Evolutionary conservation across 2,113 vertebrate species (phyloP), one percentile per base, ranked within the genome.

Genomic region (Peromyscus polionotus): DNA sequence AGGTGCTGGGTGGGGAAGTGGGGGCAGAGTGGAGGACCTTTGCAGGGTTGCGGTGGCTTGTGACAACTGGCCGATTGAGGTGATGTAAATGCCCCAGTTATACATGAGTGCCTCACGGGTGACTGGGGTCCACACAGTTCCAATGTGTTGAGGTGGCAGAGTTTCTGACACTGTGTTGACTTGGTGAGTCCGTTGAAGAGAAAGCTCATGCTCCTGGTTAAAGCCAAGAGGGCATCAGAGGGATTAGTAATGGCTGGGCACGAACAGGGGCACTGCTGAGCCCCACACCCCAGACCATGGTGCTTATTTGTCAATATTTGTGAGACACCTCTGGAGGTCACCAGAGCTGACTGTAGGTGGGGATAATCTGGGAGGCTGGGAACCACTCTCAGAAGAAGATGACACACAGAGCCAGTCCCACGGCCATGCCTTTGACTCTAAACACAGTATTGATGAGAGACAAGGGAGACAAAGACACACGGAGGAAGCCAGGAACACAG

Each of bases 51-150:
- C 13, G 39, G 42, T 0, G 2, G 0, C 63, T 26, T 42, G 77
- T 39, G 36, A 31, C 61, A 11, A 45, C 31, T 16, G 11, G 48
- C 9, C 70, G 57, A 19, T 72, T 24, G 24, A 22, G 45, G 28
- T 3, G 0, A 3, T 39, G 9, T 0, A 5, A 2, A n/a, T 48
- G 22, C 16, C 9, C 51, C 22, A 0, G 14, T 61, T n/a, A 73
- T 11, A 20, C 7, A 39, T 14, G 10, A 16, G 36, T 16, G 12
- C 59, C 28, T 22, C 7, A 8, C 54, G 57, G 57, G 8, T 3
- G 0, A 42, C 57, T 88, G 76, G 11, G 4, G 42, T 14, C 6
- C 4, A 4, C 5, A 26, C 7, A 20, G 63, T 68, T 68, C 54
- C 10, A 3, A 10, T 24, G 22, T 19, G 0, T 5, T 7, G 36